Evolutionary conservation across 2,113 vertebrate genomes (phyloP).

Genomic region (Pao palembangensis): DNA sequence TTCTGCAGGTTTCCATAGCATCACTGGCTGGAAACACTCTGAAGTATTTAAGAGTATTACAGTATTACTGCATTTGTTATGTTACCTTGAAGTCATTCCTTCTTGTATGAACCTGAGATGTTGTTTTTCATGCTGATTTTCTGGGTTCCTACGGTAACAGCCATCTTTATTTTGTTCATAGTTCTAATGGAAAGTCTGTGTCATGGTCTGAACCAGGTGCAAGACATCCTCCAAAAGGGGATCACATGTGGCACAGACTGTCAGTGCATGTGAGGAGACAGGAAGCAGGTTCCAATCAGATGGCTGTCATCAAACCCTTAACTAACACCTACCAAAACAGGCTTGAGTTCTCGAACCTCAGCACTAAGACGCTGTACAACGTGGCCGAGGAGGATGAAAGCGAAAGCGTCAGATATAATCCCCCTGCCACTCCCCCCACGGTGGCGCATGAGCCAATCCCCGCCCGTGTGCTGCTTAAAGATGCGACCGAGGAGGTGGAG

Average conservation of each 20-base stretch:
- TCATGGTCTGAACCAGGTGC: slow-evolving; percentile 99
- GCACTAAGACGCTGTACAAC: slow-evolving; percentile 90
- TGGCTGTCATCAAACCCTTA: slow-evolving; percentile 97
- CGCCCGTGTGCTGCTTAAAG: slow-evolving; percentile 57
- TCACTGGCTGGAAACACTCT: neutral
- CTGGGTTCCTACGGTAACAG: slow-evolving; percentile 75
- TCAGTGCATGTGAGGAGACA: slow-evolving; percentile 97
- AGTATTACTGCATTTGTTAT: neutral
- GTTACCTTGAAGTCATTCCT: neutral
- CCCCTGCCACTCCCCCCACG: slow-evolving; percentile 80
- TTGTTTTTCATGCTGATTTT: slow-evolving; percentile 63
- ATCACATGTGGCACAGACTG: slow-evolving; percentile 97
- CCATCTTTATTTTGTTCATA: slow-evolving; percentile 94
- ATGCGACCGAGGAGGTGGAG: slow-evolving; percentile 66
- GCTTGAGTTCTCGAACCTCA: slow-evolving; percentile 89
- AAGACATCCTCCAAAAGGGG: slow-evolving; percentile 92
- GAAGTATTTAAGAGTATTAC: neutral
- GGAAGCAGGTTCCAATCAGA: slow-evolving; percentile 95
- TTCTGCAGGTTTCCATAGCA: slow-evolving; percentile 28
- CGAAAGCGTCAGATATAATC: slow-evolving; percentile 75
- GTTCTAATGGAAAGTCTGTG: slow-evolving; percentile 99
- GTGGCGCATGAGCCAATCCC: slow-evolving; percentile 78
- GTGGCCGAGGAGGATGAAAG: slow-evolving; percentile 86
- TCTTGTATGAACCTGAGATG: slow-evolving; percentile 66
- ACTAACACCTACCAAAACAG: slow-evolving; percentile 89